Base-by-base conservation (phyloP, 2,888 invertebrate genomes). In the Drosophila mettleri region DNA sequence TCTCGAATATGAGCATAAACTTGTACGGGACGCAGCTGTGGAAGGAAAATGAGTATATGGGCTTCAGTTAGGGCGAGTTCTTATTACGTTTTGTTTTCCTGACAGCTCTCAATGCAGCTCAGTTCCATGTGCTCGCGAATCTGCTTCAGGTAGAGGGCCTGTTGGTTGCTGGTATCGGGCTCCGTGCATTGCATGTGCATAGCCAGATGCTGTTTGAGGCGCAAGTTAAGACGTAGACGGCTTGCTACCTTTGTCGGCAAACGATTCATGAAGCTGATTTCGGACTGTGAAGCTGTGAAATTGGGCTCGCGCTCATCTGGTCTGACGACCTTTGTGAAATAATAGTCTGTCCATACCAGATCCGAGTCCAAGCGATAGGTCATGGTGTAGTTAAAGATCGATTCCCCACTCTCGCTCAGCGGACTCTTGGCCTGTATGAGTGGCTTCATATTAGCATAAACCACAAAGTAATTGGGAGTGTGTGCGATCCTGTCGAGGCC, bases 1-100 rank as follows among this genome's bases (percentile, higher is more conserved):
- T 94, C 81, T 95, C 95, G 78, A 95, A 95, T 8, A 93, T 90
- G 49, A 95, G 89, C 85, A 95, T 94, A 84, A 95, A 95, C 83
- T 94, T 94, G 88, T 95, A 95, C 63, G 20, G 16, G 0, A 22
- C 20, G 51, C 82, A 85, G 2, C 81, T 85, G 18, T 18, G 3
- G 7, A 16, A 1, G 16, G 0, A 3, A 2, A 33, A 14, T 3
- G 14, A 53, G 10, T 10, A 39, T 7, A 3, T 2, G 9, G 10
- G 3, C 2, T 0, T n/a, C 1, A 38, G 39, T 24, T 4, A 20
- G 20, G 14, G 7, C 9, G 2, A 20, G 9, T 1, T 20, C 0
- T 8, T 49, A 6, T 39, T 43, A 84, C 80, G 57, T 61, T 14
- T 41, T 36, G 7, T 12, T 0, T 3, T 14, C 22, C 14, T 24